A percentile compares a stretch with the other conserved stretches of the same genome.
phyloP scores from a whole-genome alignment of 2,888 invertebrate species.

The Himalopsyche anomala region DNA sequence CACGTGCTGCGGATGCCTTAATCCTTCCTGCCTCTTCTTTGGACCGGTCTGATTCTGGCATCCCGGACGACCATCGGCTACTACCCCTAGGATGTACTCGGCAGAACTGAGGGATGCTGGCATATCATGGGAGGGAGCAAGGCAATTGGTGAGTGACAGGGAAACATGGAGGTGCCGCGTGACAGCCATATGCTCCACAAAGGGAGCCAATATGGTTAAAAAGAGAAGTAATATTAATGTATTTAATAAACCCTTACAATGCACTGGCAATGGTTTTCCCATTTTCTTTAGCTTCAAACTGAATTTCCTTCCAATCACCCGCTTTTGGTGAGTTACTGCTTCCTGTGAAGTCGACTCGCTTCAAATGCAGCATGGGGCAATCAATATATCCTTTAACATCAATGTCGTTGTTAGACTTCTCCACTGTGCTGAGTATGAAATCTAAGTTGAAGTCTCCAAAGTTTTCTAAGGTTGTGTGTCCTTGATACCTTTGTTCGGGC shows the following conservation, averaged over 20 bases:
- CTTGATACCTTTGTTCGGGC: not conserved
- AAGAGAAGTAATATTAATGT: too few relatives aligned
- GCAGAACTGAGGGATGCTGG: too few relatives aligned
- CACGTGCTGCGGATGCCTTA: too few relatives aligned
- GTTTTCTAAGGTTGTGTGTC: not conserved
- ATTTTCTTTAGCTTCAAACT: conserved; percentile 5
- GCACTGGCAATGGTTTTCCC: not conserved
- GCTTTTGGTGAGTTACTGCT: not conserved
- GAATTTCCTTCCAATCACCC: not conserved
- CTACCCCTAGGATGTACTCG: too few relatives aligned
- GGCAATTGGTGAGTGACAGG: too few relatives aligned
- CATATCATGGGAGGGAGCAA: too few relatives aligned
- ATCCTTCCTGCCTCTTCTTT: too few relatives aligned
- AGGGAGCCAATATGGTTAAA: too few relatives aligned
- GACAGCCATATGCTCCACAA: too few relatives aligned
- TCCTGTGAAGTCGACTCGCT: not conserved
- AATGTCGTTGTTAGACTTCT: not conserved
- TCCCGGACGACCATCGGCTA: too few relatives aligned
- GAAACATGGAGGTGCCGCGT: too few relatives aligned
- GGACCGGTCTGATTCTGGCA: too few relatives aligned
- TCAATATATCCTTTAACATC: not conserved
- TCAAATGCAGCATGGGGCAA: not conserved
- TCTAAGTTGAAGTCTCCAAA: conserved; percentile 20
- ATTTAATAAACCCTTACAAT: not conserved
- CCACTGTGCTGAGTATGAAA: not conserved